Conservation (phyloP, 2,888 invertebrate species). For the Dysmachus trigonus region DNA sequence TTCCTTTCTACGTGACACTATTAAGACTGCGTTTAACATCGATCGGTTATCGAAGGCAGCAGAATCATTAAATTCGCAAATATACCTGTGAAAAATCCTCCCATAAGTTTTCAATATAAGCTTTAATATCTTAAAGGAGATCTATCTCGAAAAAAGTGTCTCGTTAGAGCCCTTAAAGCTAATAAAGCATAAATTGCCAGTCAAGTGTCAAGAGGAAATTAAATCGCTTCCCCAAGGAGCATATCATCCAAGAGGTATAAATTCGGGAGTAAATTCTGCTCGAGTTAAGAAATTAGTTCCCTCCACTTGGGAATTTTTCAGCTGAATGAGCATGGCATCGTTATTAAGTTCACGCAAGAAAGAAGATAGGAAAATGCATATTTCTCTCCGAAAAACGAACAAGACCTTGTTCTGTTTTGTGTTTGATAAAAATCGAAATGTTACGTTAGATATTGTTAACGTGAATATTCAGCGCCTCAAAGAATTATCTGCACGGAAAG, state of each 20-base stretch:
- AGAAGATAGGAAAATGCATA: background rate
- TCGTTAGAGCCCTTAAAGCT: background rate
- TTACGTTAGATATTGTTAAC: background rate
- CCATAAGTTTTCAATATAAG: background rate
- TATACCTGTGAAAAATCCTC: background rate
- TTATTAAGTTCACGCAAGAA: background rate
- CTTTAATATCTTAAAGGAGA: background rate
- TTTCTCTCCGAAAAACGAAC: background rate
- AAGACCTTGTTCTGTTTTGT: background rate
- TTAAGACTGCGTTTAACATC: background rate
- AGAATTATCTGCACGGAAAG: background rate
- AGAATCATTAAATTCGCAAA: background rate
- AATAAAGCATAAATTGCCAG: constrained; percentile 25
- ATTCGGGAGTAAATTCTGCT: background rate
- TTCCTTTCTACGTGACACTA: background rate
- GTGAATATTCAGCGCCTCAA: background rate
- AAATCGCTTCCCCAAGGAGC: constrained; percentile 21
- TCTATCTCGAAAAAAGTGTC: background rate
- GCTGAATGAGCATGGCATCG: background rate
- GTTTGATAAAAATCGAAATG: background rate
- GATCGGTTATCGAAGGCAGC: background rate
- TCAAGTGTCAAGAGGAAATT: constrained; percentile 27
- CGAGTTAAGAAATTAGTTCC: background rate
- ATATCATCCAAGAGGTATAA: background rate
- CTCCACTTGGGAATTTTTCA: background rate